phyloP scores from a whole-genome alignment of 2,113 vertebrate genomes.

The Epinephelus moara region DNA sequence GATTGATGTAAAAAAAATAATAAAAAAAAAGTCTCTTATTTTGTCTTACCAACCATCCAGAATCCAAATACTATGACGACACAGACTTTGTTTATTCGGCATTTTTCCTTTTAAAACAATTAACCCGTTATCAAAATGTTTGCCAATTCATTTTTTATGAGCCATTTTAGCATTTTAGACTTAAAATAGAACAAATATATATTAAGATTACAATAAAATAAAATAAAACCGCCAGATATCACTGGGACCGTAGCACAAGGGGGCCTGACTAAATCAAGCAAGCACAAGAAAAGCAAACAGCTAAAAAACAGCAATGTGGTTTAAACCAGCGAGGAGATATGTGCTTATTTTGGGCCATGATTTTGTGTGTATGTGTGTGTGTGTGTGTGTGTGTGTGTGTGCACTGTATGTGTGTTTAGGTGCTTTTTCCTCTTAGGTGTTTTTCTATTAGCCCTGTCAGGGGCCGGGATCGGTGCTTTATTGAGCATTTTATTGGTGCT shows the following conservation, averaged over 20 bases:
- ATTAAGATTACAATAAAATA: neutral
- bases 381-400: constrained; percentile 16
- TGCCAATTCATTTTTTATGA: neutral
- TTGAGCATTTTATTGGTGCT: constrained; percentile 77
- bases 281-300: constrained; percentile 38
- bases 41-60: neutral
- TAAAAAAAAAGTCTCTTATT: neutral
- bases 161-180: neutral
- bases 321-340: constrained; percentile 35
- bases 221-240: neutral
- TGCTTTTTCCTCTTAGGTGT: constrained; percentile 60
- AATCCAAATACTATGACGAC: neutral
- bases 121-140: neutral
- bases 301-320: constrained; percentile 44
- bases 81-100: neutral
- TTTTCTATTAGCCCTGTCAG: constrained; percentile 71
- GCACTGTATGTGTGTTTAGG: constrained; percentile 27
- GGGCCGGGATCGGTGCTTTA: constrained; percentile 62
- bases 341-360: constrained; percentile 64
- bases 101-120: neutral
- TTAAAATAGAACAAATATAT: neutral
- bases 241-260: neutral
- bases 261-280: constrained; percentile 14
- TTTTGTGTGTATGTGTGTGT: constrained; percentile 16
- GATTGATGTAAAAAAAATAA: neutral